phyloP scores from a whole-genome alignment of 2,888 invertebrate species.

The Ophion ventricosus region DNA sequence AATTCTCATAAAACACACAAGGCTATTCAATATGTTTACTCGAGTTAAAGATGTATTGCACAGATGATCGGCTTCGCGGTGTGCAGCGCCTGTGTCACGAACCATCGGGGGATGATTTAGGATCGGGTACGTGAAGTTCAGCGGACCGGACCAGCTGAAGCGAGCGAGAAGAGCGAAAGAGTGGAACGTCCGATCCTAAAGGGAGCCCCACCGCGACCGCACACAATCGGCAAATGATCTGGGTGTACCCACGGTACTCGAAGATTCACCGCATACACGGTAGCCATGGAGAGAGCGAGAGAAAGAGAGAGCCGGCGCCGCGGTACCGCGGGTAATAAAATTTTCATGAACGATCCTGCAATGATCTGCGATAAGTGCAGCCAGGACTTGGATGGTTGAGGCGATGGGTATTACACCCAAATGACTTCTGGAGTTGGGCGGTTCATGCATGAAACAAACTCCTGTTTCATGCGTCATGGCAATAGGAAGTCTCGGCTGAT shows the following conservation, averaged over 20 bases:
- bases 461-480: too few species aligned
- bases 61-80: conserved; percentile 41
- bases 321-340: conserved; percentile 28
- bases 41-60: too few species aligned
- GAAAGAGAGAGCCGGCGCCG: conserved; percentile 30
- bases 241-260: conserved; percentile 29
- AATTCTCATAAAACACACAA: conserved; percentile 11
- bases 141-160: conserved; percentile 19
- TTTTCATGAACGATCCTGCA: conserved; percentile 36
- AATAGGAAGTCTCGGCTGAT: too few species aligned
- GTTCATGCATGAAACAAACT: too few species aligned
- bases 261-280: conserved; percentile 35
- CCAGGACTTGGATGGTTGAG: neutral
- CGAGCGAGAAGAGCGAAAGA: conserved; percentile 11
- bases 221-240: conserved; percentile 62
- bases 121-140: conserved; percentile 21
- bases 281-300: conserved; percentile 31
- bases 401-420: neutral
- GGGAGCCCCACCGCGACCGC: conserved; percentile 43
- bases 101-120: conserved; percentile 54
- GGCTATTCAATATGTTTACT: conserved; percentile 23
- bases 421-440: neutral
- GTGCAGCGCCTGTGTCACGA: conserved; percentile 56
- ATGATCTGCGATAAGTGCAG: conserved; percentile 12
- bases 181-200: conserved; percentile 25